Conservation (phyloP, 64 coral and sea anemone genomes). For the Actinia tenebrosa region DNA sequence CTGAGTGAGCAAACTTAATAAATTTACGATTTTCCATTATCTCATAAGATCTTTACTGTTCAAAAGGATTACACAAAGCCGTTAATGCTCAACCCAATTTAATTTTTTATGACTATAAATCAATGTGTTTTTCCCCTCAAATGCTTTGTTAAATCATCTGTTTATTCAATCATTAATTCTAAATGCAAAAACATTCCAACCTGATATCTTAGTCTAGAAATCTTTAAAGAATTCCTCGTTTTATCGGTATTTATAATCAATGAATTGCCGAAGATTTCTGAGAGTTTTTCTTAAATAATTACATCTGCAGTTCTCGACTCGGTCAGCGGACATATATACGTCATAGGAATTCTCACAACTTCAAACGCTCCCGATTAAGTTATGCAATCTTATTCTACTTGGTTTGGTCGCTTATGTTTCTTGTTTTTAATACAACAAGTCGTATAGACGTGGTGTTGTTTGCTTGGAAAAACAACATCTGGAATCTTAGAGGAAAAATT, state of each 20-base stretch:
- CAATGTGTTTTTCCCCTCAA: too few relatives aligned
- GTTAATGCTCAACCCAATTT: not conserved
- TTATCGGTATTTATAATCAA: not conserved
- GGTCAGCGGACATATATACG: not conserved
- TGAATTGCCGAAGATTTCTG: not conserved
- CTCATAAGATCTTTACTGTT: too few relatives aligned
- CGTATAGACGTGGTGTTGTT: not conserved
- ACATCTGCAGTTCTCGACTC: not conserved
- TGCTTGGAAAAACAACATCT: not conserved
- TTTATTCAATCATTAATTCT: not conserved
- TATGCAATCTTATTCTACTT: not conserved
- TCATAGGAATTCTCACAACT: not conserved
- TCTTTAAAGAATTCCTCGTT: not conserved
- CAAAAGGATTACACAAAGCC: not conserved
- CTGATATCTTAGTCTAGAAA: not conserved
- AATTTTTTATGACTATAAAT: too few relatives aligned
- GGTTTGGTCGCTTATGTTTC: not conserved
- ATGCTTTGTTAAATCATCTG: not conserved
- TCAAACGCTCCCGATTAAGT: not conserved
- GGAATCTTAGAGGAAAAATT: not conserved
- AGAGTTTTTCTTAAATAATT: not conserved
- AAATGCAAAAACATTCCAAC: not conserved
- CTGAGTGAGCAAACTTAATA: not conserved
- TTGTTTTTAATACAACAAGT: not conserved
- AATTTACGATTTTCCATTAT: not conserved